phyloP scores from a whole-genome alignment of 1,140 invertebrate genomes.

The Drosophila sproati region DNA sequence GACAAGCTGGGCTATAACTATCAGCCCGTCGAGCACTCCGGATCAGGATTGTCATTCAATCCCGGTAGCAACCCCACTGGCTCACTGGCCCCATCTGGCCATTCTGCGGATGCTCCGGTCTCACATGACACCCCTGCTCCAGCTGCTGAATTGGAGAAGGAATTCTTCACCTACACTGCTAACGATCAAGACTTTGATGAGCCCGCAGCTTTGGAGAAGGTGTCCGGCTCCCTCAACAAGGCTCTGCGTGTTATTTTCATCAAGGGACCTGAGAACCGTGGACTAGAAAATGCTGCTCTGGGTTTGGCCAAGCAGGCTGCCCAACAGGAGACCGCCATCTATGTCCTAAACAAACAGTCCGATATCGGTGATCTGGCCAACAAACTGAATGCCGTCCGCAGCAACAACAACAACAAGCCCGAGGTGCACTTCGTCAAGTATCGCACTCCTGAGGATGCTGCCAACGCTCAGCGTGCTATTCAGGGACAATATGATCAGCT shows the following conservation, averaged over 20 bases:
- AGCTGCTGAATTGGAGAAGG: constrained; percentile 66
- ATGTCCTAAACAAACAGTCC: constrained; percentile 72
- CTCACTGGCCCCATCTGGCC: background rate
- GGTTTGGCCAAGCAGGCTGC: constrained; percentile 70
- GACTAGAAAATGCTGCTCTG: constrained; percentile 66
- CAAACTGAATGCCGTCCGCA: constrained; percentile 60
- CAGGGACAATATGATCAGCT: constrained; percentile 67
- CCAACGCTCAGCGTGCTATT: constrained; percentile 70
- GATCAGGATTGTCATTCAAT: constrained; percentile 54
- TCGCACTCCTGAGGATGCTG: constrained; percentile 70
- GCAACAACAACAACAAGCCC: constrained; percentile 65
- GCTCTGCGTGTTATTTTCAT: constrained; percentile 75
- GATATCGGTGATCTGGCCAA: constrained; percentile 66
- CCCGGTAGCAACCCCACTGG: constrained; percentile 28
- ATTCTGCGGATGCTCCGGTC: constrained; percentile 33
- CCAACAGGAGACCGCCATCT: constrained; percentile 73
- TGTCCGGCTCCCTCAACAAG: constrained; percentile 57
- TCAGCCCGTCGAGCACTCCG: constrained; percentile 62
- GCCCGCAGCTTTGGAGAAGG: constrained; percentile 44
- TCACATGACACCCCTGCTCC: constrained; percentile 59
- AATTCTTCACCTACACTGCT: constrained; percentile 69
- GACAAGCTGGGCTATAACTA: constrained; percentile 77
- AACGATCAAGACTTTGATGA: constrained; percentile 65
- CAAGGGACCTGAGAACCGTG: constrained; percentile 78
- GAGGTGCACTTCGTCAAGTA: constrained; percentile 79